Conservation (phyloP, 2,797 vertebrate species). For the Channa striata region DNA sequence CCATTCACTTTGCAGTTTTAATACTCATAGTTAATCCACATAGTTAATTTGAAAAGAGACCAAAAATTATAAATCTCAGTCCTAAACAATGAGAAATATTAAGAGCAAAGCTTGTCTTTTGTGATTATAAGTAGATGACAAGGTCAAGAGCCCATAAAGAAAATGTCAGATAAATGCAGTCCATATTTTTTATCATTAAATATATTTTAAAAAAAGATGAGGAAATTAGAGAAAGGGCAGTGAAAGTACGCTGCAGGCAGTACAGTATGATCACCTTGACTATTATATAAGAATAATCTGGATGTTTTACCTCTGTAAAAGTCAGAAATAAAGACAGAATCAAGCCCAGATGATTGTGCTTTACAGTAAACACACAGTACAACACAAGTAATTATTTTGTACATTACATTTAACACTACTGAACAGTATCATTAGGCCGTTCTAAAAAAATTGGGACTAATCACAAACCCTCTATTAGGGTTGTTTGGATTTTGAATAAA, state of each 20-base stretch:
- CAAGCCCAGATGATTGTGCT: not conserved
- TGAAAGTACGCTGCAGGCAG: not conserved
- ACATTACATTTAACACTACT: conserved; percentile 12
- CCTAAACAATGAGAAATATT: not conserved
- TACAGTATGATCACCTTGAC: not conserved
- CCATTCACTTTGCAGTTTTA: no score
- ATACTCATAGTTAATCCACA: not conserved
- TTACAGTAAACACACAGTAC: not conserved
- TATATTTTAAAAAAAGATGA: no score
- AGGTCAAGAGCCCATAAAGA: not conserved
- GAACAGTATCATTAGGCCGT: conserved; percentile 24
- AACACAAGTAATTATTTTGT: conserved; percentile 16
- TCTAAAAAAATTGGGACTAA: conserved; percentile 33
- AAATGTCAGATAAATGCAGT: not conserved
- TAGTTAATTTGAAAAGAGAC: not conserved
- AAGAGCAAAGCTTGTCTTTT: not conserved
- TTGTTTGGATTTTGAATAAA: conserved; percentile 48
- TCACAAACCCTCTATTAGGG: conserved; percentile 35
- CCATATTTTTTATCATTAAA: no score
- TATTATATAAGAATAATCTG: not conserved
- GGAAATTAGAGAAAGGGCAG: not conserved
- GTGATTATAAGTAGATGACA: conserved; percentile 3
- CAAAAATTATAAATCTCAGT: no score
- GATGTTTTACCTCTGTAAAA: not conserved
- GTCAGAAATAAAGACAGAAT: conserved; percentile 22